Evolutionary conservation across 2,113 vertebrate species (phyloP).

Genomic region (Crocuta crocuta): DNA sequence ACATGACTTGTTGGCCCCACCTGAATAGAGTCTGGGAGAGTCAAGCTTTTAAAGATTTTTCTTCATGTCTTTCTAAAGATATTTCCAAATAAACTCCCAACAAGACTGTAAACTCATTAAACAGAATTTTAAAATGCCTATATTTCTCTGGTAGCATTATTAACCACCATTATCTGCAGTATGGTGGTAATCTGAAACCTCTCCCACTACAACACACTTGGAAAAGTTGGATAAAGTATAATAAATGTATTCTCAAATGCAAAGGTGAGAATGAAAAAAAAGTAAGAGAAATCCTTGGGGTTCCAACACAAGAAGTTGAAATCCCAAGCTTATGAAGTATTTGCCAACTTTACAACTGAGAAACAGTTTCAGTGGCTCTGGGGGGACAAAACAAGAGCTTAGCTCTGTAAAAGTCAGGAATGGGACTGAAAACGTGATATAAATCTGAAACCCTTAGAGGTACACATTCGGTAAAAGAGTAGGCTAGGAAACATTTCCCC

Average conservation of each 20-base stretch:
- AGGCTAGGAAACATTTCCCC: background rate
- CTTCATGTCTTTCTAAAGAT: constrained; percentile 35
- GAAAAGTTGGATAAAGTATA: background rate
- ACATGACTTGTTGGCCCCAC: accelerated
- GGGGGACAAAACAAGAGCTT: background rate
- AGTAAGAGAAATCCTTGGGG: background rate
- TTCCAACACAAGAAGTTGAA: background rate
- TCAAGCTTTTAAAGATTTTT: background rate
- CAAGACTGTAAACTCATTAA: background rate
- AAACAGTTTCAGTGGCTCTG: background rate
- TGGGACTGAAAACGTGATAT: background rate
- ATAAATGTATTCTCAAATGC: background rate
- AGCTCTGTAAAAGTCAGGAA: background rate
- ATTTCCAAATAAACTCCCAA: constrained; percentile 30
- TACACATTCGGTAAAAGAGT: background rate
- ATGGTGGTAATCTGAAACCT: background rate
- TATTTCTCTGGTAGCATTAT: background rate
- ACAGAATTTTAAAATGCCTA: background rate
- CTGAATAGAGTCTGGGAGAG: background rate
- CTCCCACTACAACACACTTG: background rate
- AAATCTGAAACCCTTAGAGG: background rate
- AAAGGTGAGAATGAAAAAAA: background rate
- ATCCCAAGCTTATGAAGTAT: background rate
- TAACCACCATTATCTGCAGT: background rate
- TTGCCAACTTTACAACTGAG: constrained; percentile 9